Base-by-base conservation (phyloP, 2,888 invertebrate species). In the Hirudinaria manillensis region DNA sequence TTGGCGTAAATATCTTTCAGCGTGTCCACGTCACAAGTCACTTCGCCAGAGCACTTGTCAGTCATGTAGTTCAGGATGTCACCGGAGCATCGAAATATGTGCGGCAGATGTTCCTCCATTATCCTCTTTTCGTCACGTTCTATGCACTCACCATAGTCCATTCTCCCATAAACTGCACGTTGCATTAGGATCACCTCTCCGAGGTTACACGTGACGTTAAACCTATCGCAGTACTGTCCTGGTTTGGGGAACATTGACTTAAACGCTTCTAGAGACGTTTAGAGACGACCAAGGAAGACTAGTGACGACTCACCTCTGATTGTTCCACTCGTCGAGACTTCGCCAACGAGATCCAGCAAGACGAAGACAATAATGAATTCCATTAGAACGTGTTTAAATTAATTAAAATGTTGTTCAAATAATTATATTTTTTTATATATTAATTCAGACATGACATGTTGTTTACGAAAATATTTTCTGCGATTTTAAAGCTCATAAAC, bases 121-220 rank as follows among this genome's bases (percentile, higher is more conserved):
- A 29, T 32, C 53, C n/a, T 72, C 4, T 10, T 1, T 10, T 7
- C 16, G 45, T 45, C 13, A 16, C 10, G 45, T 10, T 45, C 45
- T n/a, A 72, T n/a, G 32, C 72, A 72, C 21, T 56, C 56, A 24
- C 72, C 72, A 21, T 32, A 55, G 27, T 36, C 36, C 72, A 72
- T 72, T 61, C 72, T 53, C 13, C 72, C 72, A 34, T 53, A 72
- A 27, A 10, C 24, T 16, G 72, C 72, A 10, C 27, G 19, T 0
- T 10, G 53, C 55, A 72, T 61, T 19, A 72, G n/a, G 56, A 72
- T 72, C 2, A 72, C 72, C 56, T 72, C 32, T 34, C 34, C 36
- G 16, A 56, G n/a, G 36, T 13, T 29, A 21, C 72, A 72, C 2
- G 32, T 53, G 27, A 36, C 55, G 19, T 72, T 29, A 72, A 72